phyloP scores from a whole-genome alignment of 2,113 vertebrate genomes.

The Okapia johnstoni region DNA sequence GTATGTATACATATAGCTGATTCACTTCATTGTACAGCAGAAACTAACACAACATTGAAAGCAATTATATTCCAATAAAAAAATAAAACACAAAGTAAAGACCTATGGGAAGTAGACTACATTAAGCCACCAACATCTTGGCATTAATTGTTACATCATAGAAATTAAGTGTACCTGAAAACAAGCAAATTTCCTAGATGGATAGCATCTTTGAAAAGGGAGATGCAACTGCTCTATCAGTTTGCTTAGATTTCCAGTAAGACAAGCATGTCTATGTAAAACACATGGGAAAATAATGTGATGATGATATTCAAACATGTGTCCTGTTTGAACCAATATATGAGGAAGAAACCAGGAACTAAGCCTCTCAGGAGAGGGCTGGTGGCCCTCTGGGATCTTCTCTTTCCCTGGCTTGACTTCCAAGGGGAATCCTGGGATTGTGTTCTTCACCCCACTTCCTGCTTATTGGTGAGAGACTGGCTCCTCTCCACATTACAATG shows the following conservation, averaged over 20 bases:
- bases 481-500: background rate
- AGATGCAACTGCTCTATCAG: background rate
- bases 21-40: background rate
- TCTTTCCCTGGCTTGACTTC: background rate
- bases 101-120: background rate
- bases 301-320: background rate
- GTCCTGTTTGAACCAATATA: background rate
- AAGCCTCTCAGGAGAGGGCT: background rate
- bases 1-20: background rate
- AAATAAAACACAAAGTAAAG: background rate
- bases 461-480: background rate
- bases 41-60: background rate
- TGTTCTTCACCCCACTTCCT: background rate
- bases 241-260: background rate
- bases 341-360: background rate
- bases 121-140: background rate
- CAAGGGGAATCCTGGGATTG: background rate
- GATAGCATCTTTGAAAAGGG: background rate
- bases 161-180: background rate
- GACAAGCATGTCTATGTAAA: background rate
- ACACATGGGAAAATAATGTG: background rate
- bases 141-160: background rate
- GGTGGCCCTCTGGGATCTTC: background rate
- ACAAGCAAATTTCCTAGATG: background rate
- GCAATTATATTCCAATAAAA: background rate